phyloP scores from a whole-genome alignment of 2,888 invertebrate genomes.

The Epirrhoe alternata region DNA sequence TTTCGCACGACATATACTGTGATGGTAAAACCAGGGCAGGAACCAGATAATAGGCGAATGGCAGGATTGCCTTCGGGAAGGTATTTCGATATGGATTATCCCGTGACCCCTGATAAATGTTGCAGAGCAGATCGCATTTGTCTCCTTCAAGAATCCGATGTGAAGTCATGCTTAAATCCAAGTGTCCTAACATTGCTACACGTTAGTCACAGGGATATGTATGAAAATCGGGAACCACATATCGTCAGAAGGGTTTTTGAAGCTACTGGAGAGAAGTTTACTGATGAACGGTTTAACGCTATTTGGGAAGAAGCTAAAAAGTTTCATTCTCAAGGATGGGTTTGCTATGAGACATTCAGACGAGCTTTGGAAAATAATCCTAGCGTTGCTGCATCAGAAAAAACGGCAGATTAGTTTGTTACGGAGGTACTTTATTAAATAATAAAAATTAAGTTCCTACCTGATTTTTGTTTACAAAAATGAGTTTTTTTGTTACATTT shows the following conservation, averaged over 20 bases:
- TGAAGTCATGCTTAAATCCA: slow-evolving; percentile 64
- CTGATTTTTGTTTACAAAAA: background rate
- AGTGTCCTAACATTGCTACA: slow-evolving; percentile 65
- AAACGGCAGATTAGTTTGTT: slow-evolving; percentile 23
- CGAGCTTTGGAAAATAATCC: slow-evolving; percentile 53
- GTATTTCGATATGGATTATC: slow-evolving; percentile 72
- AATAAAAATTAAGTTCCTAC: slow-evolving; percentile 1
- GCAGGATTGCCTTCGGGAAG: slow-evolving; percentile 75
- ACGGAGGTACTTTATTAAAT: too few species aligned
- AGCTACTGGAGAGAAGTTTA: slow-evolving; percentile 78
- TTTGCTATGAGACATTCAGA: slow-evolving; percentile 83
- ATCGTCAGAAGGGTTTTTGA: slow-evolving; percentile 79
- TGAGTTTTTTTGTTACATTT: background rate
- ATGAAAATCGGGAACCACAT: slow-evolving; percentile 63
- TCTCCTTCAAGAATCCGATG: slow-evolving; percentile 71
- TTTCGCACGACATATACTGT: slow-evolving; percentile 73
- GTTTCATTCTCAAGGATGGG: slow-evolving; percentile 78
- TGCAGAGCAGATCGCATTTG: slow-evolving; percentile 60
- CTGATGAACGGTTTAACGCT: slow-evolving; percentile 74
- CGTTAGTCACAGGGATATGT: slow-evolving; percentile 74
- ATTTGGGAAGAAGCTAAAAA: slow-evolving; percentile 81
- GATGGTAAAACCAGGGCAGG: slow-evolving; percentile 68
- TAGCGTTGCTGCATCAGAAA: slow-evolving; percentile 25
- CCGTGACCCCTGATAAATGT: slow-evolving; percentile 62
- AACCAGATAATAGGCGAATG: slow-evolving; percentile 53